phyloP scores from a whole-genome alignment of 2,797 vertebrate genomes.

The Taenioides sp. region DNA sequence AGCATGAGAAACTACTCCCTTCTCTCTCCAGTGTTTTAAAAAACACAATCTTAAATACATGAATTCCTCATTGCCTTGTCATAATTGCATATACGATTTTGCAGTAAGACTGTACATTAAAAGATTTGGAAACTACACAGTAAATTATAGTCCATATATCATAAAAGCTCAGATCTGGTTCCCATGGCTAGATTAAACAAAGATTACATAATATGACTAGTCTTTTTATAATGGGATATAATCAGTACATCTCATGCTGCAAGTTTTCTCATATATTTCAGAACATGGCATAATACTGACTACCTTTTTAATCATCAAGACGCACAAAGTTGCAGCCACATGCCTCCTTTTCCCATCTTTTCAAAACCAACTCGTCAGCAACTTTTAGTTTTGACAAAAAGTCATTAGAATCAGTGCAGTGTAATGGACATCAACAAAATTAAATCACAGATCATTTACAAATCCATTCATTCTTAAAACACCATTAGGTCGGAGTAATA shows the following conservation, averaged over 20 bases:
- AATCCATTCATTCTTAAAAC: constrained; percentile 9
- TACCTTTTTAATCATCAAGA: background rate
- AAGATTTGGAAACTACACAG: background rate
- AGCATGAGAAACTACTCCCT: background rate
- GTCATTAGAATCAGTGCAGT: background rate
- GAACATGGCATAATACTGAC: too few relatives aligned
- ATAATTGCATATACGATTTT: background rate
- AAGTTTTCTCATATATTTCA: background rate
- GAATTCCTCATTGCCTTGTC: background rate
- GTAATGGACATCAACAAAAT: background rate
- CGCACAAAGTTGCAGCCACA: background rate
- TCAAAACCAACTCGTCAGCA: background rate
- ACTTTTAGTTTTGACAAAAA: constrained; percentile 5
- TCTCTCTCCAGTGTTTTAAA: background rate
- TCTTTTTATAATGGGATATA: too few relatives aligned
- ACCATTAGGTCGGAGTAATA: constrained; percentile 5
- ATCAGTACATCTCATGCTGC: background rate
- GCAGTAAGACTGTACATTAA: background rate
- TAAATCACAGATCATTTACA: constrained; percentile 5
- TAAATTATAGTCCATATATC: background rate
- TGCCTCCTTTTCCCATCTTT: background rate
- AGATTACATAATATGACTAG: background rate
- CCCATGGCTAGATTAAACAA: background rate
- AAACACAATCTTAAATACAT: constrained; percentile 1
- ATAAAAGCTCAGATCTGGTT: background rate